Base-by-base conservation (phyloP, 1,140 invertebrate genomes). In the Planococcus citri region DNA sequence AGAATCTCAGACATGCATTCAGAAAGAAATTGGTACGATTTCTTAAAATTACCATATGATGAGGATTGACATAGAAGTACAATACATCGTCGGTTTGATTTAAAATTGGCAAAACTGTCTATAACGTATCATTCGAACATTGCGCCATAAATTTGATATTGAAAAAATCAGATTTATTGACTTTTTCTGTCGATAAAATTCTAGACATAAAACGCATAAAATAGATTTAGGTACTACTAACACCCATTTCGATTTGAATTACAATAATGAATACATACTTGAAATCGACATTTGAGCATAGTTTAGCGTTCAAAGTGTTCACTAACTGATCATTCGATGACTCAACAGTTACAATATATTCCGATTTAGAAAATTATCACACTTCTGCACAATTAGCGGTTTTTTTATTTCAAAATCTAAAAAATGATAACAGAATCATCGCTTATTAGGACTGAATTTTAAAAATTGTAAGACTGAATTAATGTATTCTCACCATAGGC, bases 401-500 rank as follows among this genome's bases (percentile, higher is more conserved):
- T 6, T 51, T 14, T 9, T n/a, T 51, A 9, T 20, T 3, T 4
- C 10, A 17, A 6, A 51, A 51, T n/a, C 41, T 51, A 20, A 51
- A 51, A n/a, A 51, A 51, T 6, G 12, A n/a, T 51, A 20, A 51
- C 10, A 9, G 10, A 51, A 51, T 51, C n/a, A 17, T 51, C n/a
- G n/a, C n/a, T n/a, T n/a, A n/a, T n/a, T n/a, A n/a, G n/a, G n/a
- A 51, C 12, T 9, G 17, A 51, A 51, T 51, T 20, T 9, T 9
- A 14, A 9, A 4, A 20, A 51, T 17, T 17, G 17, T 2, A 51
- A 51, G 17, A 51, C 6, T 9, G 10, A 9, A 51, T 9, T 3
- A 51, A 51, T 51, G 17, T 51, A 3, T 51, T 74, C 73, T 78
- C 78, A 85, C 86, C 80, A 78, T 97, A 90, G 27, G 87, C 84